phyloP scores from a whole-genome alignment of 1,140 invertebrate genomes.

The Brachionus asplanchnoidis region DNA sequence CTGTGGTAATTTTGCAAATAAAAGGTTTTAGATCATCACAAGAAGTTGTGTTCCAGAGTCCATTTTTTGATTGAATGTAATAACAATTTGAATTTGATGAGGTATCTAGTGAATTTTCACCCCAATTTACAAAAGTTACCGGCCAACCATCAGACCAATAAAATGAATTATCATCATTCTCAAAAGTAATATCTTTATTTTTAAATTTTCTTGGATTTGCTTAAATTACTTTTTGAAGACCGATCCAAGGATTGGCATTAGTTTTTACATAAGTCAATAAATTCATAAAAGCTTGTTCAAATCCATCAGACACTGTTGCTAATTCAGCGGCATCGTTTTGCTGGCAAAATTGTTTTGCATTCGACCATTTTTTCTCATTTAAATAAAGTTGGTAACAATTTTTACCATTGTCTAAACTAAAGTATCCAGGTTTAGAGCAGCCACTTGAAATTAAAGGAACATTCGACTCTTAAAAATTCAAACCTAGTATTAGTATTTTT shows the following conservation, averaged over 20 bases:
- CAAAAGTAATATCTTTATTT: background rate
- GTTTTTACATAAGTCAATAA: constrained; percentile 29
- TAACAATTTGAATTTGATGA: background rate
- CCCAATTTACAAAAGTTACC: constrained; percentile 11
- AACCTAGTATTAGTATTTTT: background rate
- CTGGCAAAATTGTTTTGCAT: constrained; percentile 18
- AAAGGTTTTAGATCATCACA: background rate
- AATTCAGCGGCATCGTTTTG: constrained; percentile 20
- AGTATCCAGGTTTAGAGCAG: constrained; percentile 15
- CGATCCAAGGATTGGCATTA: constrained; percentile 22
- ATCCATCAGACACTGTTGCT: constrained; percentile 4
- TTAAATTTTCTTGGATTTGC: background rate
- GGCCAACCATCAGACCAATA: constrained; percentile 31
- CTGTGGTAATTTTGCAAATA: constrained; percentile 30
- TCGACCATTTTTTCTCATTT: background rate
- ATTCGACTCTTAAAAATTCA: background rate
- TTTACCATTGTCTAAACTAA: constrained; percentile 25
- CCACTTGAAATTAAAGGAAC: background rate
- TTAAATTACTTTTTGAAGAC: background rate
- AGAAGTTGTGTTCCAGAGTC: background rate
- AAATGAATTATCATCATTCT: constrained; percentile 3
- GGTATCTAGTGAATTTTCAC: background rate
- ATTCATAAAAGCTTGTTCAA: constrained; percentile 33
- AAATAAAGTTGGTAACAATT: constrained; percentile 31
- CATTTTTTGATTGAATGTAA: constrained; percentile 16